Evolutionary conservation across 2,888 invertebrate species (phyloP), one percentile per base, ranked within the genome.

Genomic region (Venusia cambrica): DNA sequence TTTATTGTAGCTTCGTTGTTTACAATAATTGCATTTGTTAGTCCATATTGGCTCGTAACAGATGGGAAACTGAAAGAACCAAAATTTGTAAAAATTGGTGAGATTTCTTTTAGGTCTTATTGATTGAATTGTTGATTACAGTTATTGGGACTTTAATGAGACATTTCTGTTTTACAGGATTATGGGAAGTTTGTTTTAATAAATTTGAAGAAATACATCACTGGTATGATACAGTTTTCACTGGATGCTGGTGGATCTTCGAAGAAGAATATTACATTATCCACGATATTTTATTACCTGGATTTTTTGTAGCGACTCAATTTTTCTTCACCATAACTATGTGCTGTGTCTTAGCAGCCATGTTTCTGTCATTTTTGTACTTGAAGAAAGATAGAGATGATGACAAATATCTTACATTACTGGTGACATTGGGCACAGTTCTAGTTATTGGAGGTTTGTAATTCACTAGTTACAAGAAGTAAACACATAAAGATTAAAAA

Each of bases 191-290:
- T 2, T 98, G 98, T 70, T 96, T 98, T 59, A 90, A 92, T 56
- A 90, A 93, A 21, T 97, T 97, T 68, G 92, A 94, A 75, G 97
- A 98, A 69, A 91, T 94, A 2, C 93, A 94, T 52, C 92, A 94
- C 49, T 90, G 92, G 73, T 98, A 97, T 77, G 96, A 97, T 61
- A 92, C 91, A 2, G 88, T 89, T 30, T 96, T 96, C 59, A 90
- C 88, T 6, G 96, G 96, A 0, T 98, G 98, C 66, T 97, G 97
- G 95, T 98, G 98, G 97, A 94, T 98, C 40, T 97, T 97, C 64
- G 96, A 98, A 77, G 97, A 97, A 73, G 98, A 98, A 79, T 97
- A 96, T 72, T 96, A 97, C 66, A 97, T 97, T 38, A 96, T 98
- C 50, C 93, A 96, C 60, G 94, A 97, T 56, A 93, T 96, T 58